A percentile compares a stretch with the other conserved stretches of the same genome.
phyloP scores from a whole-genome alignment of 2,888 invertebrate species.

The Caprella mutica region DNA sequence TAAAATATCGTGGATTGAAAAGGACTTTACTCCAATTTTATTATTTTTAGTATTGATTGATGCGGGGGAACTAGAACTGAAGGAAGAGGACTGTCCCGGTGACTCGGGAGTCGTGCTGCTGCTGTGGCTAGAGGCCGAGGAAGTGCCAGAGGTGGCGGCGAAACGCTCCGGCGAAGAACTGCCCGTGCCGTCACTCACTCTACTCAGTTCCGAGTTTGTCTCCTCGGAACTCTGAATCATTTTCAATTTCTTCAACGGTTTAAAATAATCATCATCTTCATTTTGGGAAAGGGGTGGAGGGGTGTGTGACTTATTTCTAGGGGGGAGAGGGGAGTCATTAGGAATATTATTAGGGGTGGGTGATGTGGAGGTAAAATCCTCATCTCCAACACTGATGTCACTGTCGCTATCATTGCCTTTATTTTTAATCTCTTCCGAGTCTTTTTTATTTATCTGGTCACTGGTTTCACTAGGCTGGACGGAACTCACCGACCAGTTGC shows the following conservation, averaged over 20 bases:
- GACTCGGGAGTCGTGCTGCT: not conserved
- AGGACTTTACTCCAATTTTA: constrained; percentile 35
- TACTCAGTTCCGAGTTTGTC: too few relatives aligned
- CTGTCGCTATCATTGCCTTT: not conserved
- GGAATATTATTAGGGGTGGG: not conserved
- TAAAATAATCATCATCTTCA: constrained; percentile 60
- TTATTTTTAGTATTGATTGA: constrained; percentile 6
- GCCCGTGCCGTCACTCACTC: too few relatives aligned
- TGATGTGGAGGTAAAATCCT: not conserved
- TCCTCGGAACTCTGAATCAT: too few relatives aligned
- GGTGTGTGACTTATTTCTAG: not conserved
- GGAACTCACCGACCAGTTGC: too few relatives aligned
- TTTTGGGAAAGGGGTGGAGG: not conserved
- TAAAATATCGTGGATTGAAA: constrained; percentile 37
- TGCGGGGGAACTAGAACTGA: too few relatives aligned
- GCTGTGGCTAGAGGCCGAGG: not conserved
- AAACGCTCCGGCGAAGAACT: too few relatives aligned
- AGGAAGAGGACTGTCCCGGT: too few relatives aligned
- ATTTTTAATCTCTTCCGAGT: too few relatives aligned
- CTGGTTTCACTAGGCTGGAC: too few relatives aligned
- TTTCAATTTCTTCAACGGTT: constrained; percentile 64
- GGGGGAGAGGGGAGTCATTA: not conserved
- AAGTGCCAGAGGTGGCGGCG: not conserved
- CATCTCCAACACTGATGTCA: not conserved
- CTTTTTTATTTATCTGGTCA: too few relatives aligned